These are phyloP conservation scores for Temnopleurus reevesii DNA, from an alignment of 53 echinoderm and acorn worm species.

Conservation along the genomic window DNA sequence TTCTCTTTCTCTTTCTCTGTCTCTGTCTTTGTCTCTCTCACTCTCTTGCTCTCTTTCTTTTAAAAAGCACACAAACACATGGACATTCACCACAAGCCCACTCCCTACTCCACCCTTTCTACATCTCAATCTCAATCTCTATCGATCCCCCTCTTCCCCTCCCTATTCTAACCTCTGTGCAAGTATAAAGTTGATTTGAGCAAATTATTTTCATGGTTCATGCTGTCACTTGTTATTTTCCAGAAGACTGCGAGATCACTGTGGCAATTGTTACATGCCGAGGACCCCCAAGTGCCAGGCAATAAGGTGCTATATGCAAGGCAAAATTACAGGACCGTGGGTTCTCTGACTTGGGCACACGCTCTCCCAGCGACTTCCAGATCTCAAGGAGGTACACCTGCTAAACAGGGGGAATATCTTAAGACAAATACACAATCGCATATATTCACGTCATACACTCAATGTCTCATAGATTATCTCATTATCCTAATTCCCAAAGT, in stretches of 20 bases:
- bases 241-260: constrained; percentile 35
- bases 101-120: not conserved
- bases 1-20: not conserved
- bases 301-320: constrained; percentile 59
- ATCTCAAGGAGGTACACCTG: constrained; percentile 4
- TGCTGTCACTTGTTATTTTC: constrained; percentile 54
- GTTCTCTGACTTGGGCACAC: not conserved
- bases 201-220: constrained; percentile 58
- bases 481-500: not conserved
- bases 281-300: not conserved
- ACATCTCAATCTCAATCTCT: not conserved
- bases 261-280: constrained; percentile 48
- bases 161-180: not conserved
- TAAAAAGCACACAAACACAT: not conserved
- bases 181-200: constrained; percentile 48
- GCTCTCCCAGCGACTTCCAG: constrained; percentile 1
- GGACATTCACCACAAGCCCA: not conserved
- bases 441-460: not conserved
- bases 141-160: not conserved
- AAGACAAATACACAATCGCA: not conserved
- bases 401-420: constrained; percentile 14
- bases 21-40: not conserved
- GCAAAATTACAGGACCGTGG: constrained; percentile 50
- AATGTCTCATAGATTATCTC: not conserved
- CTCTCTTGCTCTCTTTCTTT: not conserved